A percentile compares a stretch with the other conserved stretches of the same genome.
phyloP scores from a whole-genome alignment of 2,113 vertebrate species.

The Elachura formosa region DNA sequence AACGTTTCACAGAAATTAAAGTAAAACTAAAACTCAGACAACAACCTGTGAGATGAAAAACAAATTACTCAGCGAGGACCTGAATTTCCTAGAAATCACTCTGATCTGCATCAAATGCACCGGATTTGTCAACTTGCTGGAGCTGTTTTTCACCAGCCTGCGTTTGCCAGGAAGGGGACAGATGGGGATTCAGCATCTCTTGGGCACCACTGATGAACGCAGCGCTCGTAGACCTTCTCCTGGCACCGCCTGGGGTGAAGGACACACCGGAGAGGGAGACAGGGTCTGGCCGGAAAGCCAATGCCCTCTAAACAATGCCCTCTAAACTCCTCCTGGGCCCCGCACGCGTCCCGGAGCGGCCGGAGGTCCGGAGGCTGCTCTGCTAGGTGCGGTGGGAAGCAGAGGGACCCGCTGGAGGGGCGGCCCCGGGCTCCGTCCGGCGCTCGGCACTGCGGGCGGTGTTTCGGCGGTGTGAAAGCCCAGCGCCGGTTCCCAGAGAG shows the following conservation, averaged over 20 bases:
- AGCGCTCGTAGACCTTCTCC: neutral
- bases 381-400: rapidly evolving
- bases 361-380: neutral
- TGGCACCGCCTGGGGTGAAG: too few species aligned
- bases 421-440: too few species aligned
- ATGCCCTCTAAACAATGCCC: neutral
- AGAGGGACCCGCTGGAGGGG: neutral
- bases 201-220: neutral
- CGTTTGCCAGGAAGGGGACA: neutral
- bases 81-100: constrained; percentile 25
- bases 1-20: neutral
- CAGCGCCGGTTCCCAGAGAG: neutral
- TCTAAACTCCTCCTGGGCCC: neutral
- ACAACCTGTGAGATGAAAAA: neutral
- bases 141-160: neutral
- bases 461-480: neutral
- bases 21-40: constrained; percentile 9
- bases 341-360: neutral
- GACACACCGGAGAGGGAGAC: neutral
- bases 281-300: neutral
- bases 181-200: neutral
- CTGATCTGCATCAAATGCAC: neutral
- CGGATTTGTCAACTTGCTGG: neutral
- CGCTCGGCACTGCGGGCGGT: neutral
- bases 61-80: neutral